These are phyloP conservation scores for Drosophila burlai DNA, from an alignment of 1,140 invertebrate genomes.

Conservation along the genomic window DNA sequence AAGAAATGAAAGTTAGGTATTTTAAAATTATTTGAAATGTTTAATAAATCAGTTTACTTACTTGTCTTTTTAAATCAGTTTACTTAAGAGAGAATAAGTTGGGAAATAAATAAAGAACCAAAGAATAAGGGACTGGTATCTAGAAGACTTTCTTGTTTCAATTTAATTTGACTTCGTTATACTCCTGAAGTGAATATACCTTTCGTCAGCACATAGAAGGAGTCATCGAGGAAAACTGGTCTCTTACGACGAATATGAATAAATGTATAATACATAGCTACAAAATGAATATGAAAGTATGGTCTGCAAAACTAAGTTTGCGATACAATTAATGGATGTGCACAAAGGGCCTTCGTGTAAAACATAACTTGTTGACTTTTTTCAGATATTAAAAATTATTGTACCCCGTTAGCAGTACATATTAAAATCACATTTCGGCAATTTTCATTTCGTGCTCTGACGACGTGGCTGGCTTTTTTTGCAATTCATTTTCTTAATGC, in stretches of 20 bases:
- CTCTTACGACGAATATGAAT: too few relatives aligned
- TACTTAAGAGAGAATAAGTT: background rate
- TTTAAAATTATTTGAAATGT: background rate
- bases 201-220: too few relatives aligned
- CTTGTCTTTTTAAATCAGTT: background rate
- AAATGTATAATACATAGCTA: too few relatives aligned
- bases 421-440: slow-evolving; percentile 73
- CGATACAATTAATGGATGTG: too few relatives aligned
- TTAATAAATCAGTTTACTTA: background rate
- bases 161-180: too few relatives aligned
- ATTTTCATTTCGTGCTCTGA: slow-evolving; percentile 30
- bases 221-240: too few relatives aligned
- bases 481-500: slow-evolving; percentile 73
- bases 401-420: slow-evolving; percentile 12
- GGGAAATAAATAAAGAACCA: background rate
- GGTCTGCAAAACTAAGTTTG: too few relatives aligned
- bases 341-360: too few relatives aligned
- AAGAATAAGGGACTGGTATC: too few relatives aligned
- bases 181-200: too few relatives aligned
- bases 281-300: too few relatives aligned
- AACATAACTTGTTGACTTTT: background rate
- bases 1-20: background rate
- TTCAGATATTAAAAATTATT: background rate
- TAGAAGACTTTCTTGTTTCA: too few relatives aligned
- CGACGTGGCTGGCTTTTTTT: slow-evolving; percentile 32